A percentile compares a stretch with the other conserved stretches of the same genome.
Conservation (phyloP, 2,888 invertebrate species). For the Argyresthia goedartella region DNA sequence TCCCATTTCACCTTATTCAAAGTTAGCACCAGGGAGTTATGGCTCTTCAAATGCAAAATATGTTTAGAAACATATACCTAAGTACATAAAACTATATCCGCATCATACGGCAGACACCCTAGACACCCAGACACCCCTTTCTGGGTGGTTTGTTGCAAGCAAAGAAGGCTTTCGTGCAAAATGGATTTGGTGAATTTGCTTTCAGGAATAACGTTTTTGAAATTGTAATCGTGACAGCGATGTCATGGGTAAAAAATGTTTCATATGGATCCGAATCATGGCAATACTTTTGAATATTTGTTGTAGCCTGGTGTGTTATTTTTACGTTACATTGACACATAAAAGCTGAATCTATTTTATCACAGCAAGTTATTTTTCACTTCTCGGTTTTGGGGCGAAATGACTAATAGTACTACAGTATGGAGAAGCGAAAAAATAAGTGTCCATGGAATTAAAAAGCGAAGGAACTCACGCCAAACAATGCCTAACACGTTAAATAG, state of each 20-base stretch:
- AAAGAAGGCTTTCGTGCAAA: constrained; percentile 44
- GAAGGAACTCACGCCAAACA: no score
- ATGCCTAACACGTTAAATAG: no score
- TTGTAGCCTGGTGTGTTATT: no score
- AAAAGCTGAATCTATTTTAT: no score
- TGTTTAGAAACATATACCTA: constrained; percentile 5
- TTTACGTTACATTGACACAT: no score
- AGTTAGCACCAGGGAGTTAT: constrained; percentile 9
- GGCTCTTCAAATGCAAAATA: constrained; percentile 11
- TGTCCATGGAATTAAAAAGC: no score
- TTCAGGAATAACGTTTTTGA: constrained; percentile 53
- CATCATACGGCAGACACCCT: background rate
- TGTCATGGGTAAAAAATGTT: constrained; percentile 4
- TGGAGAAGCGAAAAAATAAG: no score
- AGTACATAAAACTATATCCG: background rate
- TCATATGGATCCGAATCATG: no score
- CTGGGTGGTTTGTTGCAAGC: constrained; percentile 1
- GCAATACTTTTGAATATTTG: no score
- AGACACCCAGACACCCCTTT: background rate
- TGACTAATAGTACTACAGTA: no score
- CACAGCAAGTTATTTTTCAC: no score
- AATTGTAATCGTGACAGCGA: constrained; percentile 43
- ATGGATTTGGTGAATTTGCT: constrained; percentile 52
- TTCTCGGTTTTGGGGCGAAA: no score
- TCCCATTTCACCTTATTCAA: constrained; percentile 2